phyloP scores from a whole-genome alignment of 1,140 invertebrate genomes.

The Micrasema minimum region DNA sequence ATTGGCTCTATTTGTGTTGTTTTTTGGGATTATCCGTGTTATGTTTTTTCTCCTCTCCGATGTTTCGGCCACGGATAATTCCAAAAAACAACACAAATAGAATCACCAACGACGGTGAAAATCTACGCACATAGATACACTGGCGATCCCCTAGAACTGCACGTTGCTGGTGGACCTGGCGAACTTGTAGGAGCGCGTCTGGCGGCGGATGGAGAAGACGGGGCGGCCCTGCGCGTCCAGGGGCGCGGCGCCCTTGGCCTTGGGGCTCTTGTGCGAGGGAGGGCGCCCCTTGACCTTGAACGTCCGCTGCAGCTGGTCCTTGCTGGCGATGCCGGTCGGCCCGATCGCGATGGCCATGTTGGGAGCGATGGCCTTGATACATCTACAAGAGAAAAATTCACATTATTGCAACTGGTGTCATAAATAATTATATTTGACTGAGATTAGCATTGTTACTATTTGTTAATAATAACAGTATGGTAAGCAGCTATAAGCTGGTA shows the following conservation, averaged over 20 bases:
- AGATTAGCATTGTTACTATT: neutral
- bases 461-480: too few relatives aligned
- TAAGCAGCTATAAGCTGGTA: too few relatives aligned
- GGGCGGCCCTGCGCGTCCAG: conserved; percentile 9
- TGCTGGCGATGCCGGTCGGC: conserved; percentile 55
- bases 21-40: too few relatives aligned
- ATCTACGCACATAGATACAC: too few relatives aligned
- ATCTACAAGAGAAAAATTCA: conserved; percentile 55
- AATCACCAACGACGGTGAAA: too few relatives aligned
- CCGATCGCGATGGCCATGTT: conserved; percentile 57
- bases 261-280: conserved; percentile 33
- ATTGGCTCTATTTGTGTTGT: too few relatives aligned
- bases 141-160: neutral
- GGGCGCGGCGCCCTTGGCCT: neutral
- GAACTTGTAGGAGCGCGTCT: conserved; percentile 47
- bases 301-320: conserved; percentile 46
- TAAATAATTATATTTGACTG: neutral
- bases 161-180: conserved; percentile 48
- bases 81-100: too few relatives aligned
- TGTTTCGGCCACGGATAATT: too few relatives aligned
- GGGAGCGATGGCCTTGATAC: conserved; percentile 64
- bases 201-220: conserved; percentile 17
- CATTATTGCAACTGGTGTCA: neutral
- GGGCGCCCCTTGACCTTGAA: conserved; percentile 45
- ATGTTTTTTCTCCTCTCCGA: too few relatives aligned